These are phyloP conservation scores for Hippocampus kuda DNA, from an alignment of 2,797 vertebrate genomes.

Conservation along the genomic window DNA sequence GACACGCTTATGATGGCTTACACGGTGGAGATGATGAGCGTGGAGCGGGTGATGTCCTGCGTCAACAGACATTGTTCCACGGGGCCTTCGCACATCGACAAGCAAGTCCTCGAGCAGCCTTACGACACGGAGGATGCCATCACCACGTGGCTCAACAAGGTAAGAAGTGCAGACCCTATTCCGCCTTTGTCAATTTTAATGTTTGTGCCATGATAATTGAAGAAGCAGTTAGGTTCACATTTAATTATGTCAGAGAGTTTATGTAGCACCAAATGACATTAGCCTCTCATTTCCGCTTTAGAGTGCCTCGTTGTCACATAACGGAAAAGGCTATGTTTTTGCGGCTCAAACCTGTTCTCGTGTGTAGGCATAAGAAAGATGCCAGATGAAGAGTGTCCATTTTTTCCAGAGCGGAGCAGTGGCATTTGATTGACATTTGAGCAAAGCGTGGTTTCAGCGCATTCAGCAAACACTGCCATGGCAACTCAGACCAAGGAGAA, in stretches of 20 bases:
- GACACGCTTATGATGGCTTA: constrained; percentile 97
- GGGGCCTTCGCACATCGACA: constrained; percentile 43
- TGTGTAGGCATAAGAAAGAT: too few species aligned
- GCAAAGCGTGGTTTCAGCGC: too few species aligned
- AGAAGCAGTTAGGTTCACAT: background rate
- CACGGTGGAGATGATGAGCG: constrained; percentile 84
- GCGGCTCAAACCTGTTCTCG: too few species aligned
- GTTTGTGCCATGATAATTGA: constrained; percentile 8
- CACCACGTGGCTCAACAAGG: constrained; percentile 96
- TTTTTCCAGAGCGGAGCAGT: too few species aligned
- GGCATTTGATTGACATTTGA: too few species aligned
- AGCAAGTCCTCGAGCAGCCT: constrained; percentile 71
- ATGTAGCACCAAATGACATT: constrained; percentile 7
- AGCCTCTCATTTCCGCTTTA: too few species aligned
- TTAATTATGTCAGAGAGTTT: constrained; percentile 14
- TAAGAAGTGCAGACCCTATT: constrained; percentile 31
- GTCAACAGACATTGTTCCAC: constrained; percentile 76
- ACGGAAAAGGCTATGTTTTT: too few species aligned
- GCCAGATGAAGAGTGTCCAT: too few species aligned
- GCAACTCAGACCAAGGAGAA: too few species aligned
- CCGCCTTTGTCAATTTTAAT: background rate
- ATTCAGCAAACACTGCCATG: too few species aligned
- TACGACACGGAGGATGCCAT: constrained; percentile 91
- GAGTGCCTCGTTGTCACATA: too few species aligned
- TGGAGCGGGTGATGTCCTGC: constrained; percentile 82